Percentiles rank a stretch among this genome's conserved stretches.
Evolutionary conservation across 1,140 invertebrate genomes (phyloP).

Genomic region (Meteorus sp.): DNA sequence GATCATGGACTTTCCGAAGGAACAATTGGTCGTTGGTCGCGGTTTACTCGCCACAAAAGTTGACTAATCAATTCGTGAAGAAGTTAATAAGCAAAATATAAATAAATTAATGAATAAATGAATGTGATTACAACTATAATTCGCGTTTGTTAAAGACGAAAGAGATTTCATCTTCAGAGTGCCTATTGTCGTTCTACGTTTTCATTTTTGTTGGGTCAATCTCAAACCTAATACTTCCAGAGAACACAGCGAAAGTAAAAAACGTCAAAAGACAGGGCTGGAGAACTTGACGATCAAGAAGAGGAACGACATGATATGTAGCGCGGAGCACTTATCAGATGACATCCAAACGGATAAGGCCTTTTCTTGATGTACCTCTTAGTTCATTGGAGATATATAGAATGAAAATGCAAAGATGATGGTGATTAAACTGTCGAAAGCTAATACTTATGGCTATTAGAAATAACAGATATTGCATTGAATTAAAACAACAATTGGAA

Average conservation of each 20-base stretch:
- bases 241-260: conserved; percentile 1
- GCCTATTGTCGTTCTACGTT: conserved; percentile 48
- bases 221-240: conserved; percentile 15
- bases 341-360: conserved; percentile 21
- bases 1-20: conserved; percentile 81
- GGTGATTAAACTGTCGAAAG: background rate
- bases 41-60: conserved; percentile 50
- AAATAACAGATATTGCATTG: no score
- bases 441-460: no score
- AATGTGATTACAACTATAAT: background rate
- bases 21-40: conserved; percentile 74
- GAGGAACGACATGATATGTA: conserved; percentile 17
- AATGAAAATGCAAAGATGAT: conserved; percentile 5
- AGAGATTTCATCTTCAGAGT: conserved; percentile 47
- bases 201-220: conserved; percentile 17
- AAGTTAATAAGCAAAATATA: no score
- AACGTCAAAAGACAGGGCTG: conserved; percentile 7
- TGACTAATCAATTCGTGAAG: conserved; percentile 44
- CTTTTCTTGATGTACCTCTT: conserved; percentile 21
- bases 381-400: conserved; percentile 22
- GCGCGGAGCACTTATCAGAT: conserved; percentile 29
- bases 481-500: no score
- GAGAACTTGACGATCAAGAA: conserved; percentile 2
- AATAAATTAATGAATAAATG: background rate
- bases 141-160: conserved; percentile 11